A percentile compares a stretch with the other conserved stretches of the same genome.
Evolutionary conservation across 2,113 vertebrate species (phyloP).

Genomic region (Neotoma lepida): DNA sequence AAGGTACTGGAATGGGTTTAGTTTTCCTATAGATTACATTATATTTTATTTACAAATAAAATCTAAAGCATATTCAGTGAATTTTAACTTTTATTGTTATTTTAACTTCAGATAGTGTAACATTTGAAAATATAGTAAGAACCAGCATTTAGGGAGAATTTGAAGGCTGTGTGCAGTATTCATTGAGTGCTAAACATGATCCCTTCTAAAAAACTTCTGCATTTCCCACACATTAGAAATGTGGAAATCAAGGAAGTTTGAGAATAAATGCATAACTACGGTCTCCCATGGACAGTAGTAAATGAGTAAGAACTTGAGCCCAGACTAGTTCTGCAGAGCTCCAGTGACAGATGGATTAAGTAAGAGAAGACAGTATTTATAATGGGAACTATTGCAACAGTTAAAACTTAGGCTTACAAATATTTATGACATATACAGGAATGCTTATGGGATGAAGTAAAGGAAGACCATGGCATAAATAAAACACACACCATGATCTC

Average conservation of each 20-base stretch:
- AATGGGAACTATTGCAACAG: not conserved
- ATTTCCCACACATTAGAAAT: not conserved
- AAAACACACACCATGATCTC: not conserved
- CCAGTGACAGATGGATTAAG: not conserved
- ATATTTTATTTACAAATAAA: not conserved
- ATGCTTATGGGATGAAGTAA: not conserved
- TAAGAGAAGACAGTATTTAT: not conserved
- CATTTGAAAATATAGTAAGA: not conserved
- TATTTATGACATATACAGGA: not conserved
- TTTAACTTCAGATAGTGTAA: not conserved
- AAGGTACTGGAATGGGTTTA: not conserved
- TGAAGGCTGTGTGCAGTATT: not conserved
- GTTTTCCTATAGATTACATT: not conserved
- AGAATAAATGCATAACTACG: not conserved
- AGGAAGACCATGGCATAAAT: not conserved
- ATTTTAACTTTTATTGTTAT: not conserved
- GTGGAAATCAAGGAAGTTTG: not conserved
- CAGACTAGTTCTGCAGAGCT: rapidly evolving
- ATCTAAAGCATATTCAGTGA: not conserved
- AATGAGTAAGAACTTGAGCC: not conserved
- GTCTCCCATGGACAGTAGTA: not conserved
- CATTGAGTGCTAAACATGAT: not conserved
- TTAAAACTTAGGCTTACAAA: not conserved
- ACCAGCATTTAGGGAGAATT: not conserved
- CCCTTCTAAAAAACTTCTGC: not conserved